Conservation (phyloP, 64 coral and sea anemone genomes). For the Montipora capricornis region DNA sequence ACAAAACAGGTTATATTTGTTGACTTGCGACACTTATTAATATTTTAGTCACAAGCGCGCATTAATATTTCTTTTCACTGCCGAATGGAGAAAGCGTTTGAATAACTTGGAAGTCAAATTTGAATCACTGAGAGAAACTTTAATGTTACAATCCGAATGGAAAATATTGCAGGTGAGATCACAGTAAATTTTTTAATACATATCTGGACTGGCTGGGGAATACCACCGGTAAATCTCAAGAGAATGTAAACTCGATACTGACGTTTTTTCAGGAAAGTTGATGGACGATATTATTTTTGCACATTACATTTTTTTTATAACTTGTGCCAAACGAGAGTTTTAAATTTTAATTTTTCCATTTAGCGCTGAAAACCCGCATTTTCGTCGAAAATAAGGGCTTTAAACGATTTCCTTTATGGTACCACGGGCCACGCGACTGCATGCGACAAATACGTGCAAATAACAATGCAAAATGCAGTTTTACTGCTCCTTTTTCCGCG, state of each 20-base stretch:
- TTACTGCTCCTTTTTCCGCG: too few species aligned
- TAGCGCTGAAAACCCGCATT: not conserved
- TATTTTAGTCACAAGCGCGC: constrained; percentile 1
- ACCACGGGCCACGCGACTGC: too few species aligned
- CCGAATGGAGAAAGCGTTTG: not conserved
- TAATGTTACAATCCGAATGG: not conserved
- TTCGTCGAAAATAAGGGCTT: not conserved
- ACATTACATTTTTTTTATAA: not conserved
- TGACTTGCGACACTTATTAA: constrained; percentile 9
- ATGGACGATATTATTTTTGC: not conserved
- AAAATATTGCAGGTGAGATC: constrained; percentile 8
- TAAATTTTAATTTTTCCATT: not conserved
- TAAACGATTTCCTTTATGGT: too few species aligned
- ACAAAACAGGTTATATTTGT: constrained; percentile 15
- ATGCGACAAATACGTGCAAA: not conserved
- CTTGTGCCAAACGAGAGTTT: not conserved
- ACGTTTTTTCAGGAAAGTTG: not conserved
- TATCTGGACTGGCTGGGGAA: not conserved
- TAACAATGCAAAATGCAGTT: not conserved
- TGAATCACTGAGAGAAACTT: not conserved
- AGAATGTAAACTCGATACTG: not conserved
- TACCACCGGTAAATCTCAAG: not conserved
- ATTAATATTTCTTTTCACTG: not conserved
- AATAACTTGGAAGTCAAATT: not conserved
- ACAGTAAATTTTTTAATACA: not conserved